These are phyloP conservation scores for Rhinolophus sinicus DNA, from an alignment of 2,113 vertebrate species.

Conservation along the genomic window DNA sequence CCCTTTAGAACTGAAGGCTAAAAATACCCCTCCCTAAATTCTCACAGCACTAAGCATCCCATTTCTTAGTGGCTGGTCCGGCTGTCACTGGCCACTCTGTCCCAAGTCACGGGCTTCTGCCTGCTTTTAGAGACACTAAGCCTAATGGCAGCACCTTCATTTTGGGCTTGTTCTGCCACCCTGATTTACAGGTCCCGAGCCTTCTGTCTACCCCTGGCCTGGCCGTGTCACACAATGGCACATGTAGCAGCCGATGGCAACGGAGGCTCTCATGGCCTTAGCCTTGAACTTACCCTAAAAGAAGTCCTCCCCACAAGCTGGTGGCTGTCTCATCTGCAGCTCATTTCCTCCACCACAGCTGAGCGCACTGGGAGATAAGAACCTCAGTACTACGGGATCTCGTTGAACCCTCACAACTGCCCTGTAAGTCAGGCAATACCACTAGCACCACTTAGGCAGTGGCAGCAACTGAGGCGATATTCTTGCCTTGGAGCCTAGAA, in stretches of 20 bases:
- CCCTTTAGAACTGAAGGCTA: neutral
- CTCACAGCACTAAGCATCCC: neutral
- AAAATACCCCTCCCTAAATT: neutral
- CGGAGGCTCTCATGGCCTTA: neutral
- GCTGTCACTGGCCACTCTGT: neutral
- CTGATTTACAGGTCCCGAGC: neutral
- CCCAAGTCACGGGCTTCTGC: neutral
- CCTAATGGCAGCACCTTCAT: neutral
- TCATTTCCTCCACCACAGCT: neutral
- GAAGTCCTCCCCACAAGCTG: neutral
- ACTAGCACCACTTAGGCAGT: neutral
- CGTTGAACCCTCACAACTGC: neutral
- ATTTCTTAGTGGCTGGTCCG: neutral
- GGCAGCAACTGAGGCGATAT: neutral
- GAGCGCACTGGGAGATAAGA: neutral
- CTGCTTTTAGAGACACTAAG: neutral
- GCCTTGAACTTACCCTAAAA: neutral
- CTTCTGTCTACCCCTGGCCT: neutral
- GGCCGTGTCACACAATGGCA: neutral
- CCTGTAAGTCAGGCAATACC: neutral
- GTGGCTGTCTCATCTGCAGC: no score
- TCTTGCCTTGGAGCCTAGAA: neutral
- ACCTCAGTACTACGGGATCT: neutral
- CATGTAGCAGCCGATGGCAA: neutral
- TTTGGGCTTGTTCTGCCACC: neutral